phyloP scores from a whole-genome alignment of 30 jellyfish, hydroid and myxozoan genomes.

The Aurelia sp. region DNA sequence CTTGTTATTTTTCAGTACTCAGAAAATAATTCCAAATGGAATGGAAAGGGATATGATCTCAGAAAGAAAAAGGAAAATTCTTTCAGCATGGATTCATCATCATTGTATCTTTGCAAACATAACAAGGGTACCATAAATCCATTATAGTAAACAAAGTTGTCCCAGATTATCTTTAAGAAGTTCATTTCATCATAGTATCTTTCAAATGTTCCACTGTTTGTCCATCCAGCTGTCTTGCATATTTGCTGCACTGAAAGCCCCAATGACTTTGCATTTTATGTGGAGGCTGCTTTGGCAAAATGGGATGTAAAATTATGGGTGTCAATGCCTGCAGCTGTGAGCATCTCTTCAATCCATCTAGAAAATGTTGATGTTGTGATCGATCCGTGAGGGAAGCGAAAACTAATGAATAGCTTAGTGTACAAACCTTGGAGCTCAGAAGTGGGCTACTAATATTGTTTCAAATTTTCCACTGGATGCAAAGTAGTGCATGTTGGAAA shows the following conservation, averaged over 20 bases:
- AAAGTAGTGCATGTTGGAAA: not conserved
- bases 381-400: not conserved
- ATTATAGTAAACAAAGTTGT: not conserved
- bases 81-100: too few relatives aligned
- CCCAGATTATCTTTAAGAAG: not conserved
- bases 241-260: not conserved
- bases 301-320: not conserved
- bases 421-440: not conserved
- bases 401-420: not conserved
- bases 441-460: not conserved
- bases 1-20: too few relatives aligned
- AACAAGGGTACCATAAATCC: too few relatives aligned
- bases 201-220: not conserved
- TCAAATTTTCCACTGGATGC: not conserved
- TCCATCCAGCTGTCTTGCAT: slow-evolving; percentile 23
- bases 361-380: not conserved
- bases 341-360: not conserved
- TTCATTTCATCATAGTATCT: not conserved
- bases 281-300: not conserved
- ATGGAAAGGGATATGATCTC: too few relatives aligned
- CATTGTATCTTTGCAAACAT: not conserved
- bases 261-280: too few relatives aligned
- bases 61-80: not conserved
- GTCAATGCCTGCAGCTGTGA: not conserved
- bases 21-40: too few relatives aligned